phyloP scores from a whole-genome alignment of 2,888 invertebrate genomes.

The Brachypterus glaber region DNA sequence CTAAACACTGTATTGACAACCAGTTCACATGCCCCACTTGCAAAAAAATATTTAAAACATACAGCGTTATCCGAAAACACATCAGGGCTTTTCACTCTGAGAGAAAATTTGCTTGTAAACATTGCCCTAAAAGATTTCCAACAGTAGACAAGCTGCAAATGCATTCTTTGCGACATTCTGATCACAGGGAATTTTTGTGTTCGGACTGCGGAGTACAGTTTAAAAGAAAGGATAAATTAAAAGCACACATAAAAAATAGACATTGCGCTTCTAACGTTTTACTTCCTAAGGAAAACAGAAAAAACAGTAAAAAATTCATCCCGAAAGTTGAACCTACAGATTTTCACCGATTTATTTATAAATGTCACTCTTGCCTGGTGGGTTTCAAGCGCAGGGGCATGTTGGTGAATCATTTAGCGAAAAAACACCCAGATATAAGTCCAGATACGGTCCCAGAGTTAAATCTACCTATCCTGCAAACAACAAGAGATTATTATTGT shows the following conservation, averaged over 20 bases:
- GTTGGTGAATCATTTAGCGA: slow-evolving; percentile 77
- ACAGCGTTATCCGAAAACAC: slow-evolving; percentile 62
- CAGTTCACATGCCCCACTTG: slow-evolving; percentile 62
- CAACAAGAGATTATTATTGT: slow-evolving; percentile 73
- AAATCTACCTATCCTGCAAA: slow-evolving; percentile 66
- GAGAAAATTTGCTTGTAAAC: slow-evolving; percentile 54
- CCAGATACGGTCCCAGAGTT: slow-evolving; percentile 62
- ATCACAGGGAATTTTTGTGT: slow-evolving; percentile 59
- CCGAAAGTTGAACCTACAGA: slow-evolving; percentile 53
- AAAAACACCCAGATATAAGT: slow-evolving; percentile 57
- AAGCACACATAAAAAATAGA: slow-evolving; percentile 61
- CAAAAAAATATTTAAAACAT: slow-evolving; percentile 56
- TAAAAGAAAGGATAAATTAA: slow-evolving; percentile 65
- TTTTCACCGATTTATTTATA: slow-evolving; percentile 64
- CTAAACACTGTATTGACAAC: slow-evolving; percentile 53
- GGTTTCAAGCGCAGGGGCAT: slow-evolving; percentile 78
- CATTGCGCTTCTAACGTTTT: slow-evolving; percentile 44
- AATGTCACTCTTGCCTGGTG: slow-evolving; percentile 64
- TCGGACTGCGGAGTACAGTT: slow-evolving; percentile 68
- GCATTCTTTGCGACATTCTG: slow-evolving; percentile 59
- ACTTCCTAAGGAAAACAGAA: slow-evolving; percentile 21
- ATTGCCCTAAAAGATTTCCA: slow-evolving; percentile 61
- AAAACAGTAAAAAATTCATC: slow-evolving; percentile 35
- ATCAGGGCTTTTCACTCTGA: slow-evolving; percentile 64
- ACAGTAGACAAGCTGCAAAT: slow-evolving; percentile 61